Evolutionary conservation across 2,113 vertebrate genomes (phyloP).

Genomic region (Dipodomys stephensi): DNA sequence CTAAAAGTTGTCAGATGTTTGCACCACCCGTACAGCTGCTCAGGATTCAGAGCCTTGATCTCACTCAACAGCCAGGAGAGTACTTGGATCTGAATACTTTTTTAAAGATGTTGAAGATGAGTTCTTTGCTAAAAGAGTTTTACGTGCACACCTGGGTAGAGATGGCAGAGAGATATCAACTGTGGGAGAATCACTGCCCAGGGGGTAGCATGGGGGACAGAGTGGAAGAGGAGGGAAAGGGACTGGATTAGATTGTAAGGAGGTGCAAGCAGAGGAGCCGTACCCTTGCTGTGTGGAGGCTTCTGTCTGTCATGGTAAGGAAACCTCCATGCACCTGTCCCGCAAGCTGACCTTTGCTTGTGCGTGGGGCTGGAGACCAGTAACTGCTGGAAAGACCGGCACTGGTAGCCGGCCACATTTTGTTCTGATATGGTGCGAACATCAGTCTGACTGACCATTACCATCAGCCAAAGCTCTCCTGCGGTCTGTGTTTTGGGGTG

Average conservation of each 20-base stretch:
- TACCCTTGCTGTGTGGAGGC: background rate
- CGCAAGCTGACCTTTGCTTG: background rate
- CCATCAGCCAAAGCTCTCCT: slow-evolving; percentile 32
- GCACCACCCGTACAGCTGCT: background rate
- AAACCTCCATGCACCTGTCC: background rate
- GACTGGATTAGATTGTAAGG: too few species aligned
- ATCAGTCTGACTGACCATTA: slow-evolving; percentile 57
- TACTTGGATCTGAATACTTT: background rate
- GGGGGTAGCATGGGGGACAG: too few species aligned
- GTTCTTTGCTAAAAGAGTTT: background rate
- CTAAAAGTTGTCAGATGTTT: background rate
- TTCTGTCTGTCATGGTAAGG: background rate
- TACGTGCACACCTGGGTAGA: too few species aligned
- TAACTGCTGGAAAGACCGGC: background rate
- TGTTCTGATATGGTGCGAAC: background rate
- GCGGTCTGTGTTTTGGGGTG: slow-evolving; percentile 64
- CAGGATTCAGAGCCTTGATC: background rate
- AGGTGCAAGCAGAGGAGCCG: background rate
- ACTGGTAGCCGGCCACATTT: background rate
- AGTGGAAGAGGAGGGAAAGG: background rate
- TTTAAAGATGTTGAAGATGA: background rate
- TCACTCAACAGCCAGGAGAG: background rate
- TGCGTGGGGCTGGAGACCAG: background rate
- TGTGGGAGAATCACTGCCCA: too few species aligned
- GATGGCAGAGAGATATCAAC: too few species aligned